A percentile compares a stretch with the other conserved stretches of the same genome.
Conservation (phyloP, 2,888 invertebrate genomes). For the Hirtodrosophila alboralis region DNA sequence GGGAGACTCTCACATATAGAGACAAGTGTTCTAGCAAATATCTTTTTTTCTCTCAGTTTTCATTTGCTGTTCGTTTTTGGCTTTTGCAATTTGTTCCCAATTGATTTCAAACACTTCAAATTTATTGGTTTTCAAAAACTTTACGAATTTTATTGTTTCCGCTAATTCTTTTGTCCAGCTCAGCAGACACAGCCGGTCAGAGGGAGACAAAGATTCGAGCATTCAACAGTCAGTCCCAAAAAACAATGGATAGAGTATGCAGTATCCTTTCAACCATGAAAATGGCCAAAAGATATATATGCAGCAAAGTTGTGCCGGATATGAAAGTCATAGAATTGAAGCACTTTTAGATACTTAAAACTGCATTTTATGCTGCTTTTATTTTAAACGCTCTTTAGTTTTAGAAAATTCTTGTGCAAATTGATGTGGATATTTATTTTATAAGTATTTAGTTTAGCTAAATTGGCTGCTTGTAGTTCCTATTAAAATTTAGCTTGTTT, state of each 20-base stretch:
- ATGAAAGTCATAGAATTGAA: slow-evolving; percentile 55
- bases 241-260: background rate
- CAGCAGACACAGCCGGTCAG: slow-evolving; percentile 29
- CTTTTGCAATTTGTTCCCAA: slow-evolving; percentile 75
- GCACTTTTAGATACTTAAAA: slow-evolving; percentile 34
- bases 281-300: slow-evolving; percentile 49
- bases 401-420: background rate
- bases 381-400: slow-evolving; percentile 1
- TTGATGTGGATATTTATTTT: background rate
- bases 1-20: slow-evolving; percentile 25
- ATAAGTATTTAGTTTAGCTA: too few species aligned
- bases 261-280: slow-evolving; percentile 40
- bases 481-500: background rate
- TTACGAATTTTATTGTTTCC: slow-evolving; percentile 78
- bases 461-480: background rate
- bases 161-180: slow-evolving; percentile 78
- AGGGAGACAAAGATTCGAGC: slow-evolving; percentile 30
- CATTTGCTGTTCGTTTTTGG: slow-evolving; percentile 51
- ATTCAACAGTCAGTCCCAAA: slow-evolving; percentile 40
- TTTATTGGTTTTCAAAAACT: slow-evolving; percentile 76
- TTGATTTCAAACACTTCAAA: slow-evolving; percentile 76
- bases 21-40: slow-evolving; percentile 36
- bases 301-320: slow-evolving; percentile 59
- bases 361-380: slow-evolving; percentile 17
- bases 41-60: slow-evolving; percentile 33